Conservation (phyloP, 2,797 vertebrate species). For the Rhodeus uyekii region DNA sequence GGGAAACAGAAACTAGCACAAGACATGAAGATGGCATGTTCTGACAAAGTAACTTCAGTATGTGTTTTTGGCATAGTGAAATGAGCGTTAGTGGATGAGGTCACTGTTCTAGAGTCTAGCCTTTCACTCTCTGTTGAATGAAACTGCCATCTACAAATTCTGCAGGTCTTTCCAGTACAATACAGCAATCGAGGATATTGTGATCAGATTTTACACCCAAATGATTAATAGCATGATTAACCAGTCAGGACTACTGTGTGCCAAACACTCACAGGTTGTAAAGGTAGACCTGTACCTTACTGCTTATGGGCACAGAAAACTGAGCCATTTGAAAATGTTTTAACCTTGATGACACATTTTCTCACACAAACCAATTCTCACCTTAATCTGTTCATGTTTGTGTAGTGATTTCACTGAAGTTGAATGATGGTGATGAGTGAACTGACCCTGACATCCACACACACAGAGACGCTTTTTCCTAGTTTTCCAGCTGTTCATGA, state of each 20-base stretch:
- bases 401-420: conserved; percentile 3
- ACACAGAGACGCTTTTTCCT: background rate
- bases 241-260: background rate
- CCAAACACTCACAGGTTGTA: conserved; percentile 20
- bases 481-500: background rate
- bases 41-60: background rate
- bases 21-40: background rate
- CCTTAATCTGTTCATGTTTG: background rate
- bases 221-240: background rate
- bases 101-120: too few species aligned
- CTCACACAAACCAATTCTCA: background rate
- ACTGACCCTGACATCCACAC: background rate
- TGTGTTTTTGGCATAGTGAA: conserved; percentile 18
- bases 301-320: background rate
- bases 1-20: conserved; percentile 29
- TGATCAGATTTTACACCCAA: background rate
- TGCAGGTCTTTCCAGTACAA: background rate
- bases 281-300: background rate
- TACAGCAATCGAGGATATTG: background rate
- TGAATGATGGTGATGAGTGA: background rate
- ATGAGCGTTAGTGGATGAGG: background rate
- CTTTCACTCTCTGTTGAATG: background rate
- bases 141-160: background rate
- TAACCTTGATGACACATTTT: background rate
- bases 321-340: conserved; percentile 30